phyloP scores from a whole-genome alignment of 2,888 invertebrate species.

The Chymomyza amoena region DNA sequence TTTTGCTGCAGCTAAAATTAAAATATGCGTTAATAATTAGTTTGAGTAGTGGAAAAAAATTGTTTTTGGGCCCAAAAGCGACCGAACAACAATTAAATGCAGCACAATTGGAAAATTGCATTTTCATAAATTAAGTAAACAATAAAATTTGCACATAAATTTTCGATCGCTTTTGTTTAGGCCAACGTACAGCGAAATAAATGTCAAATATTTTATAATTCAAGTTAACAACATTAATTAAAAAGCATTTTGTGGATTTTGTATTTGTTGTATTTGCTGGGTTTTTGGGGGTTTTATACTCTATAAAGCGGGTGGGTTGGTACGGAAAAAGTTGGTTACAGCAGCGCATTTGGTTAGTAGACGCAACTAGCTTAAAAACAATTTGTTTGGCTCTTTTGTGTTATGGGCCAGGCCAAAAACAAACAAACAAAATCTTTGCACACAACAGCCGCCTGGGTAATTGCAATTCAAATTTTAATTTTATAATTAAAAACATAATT shows the following conservation, averaged over 20 bases:
- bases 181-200: slow-evolving; percentile 29
- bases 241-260: slow-evolving; percentile 54
- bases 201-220: neutral
- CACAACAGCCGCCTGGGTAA: slow-evolving; percentile 68
- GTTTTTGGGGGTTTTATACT: neutral
- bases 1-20: neutral
- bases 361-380: neutral
- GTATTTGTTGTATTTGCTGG: neutral
- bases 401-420: slow-evolving; percentile 1
- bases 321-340: neutral
- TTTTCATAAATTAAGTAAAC: slow-evolving; percentile 49
- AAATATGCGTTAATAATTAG: neutral
- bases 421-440: slow-evolving; percentile 70
- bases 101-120: slow-evolving; percentile 24
- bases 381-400: slow-evolving; percentile 1
- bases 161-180: slow-evolving; percentile 51
- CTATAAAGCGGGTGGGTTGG: neutral
- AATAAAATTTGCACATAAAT: slow-evolving; percentile 26
- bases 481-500: neutral
- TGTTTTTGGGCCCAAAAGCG: neutral
- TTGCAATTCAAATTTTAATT: slow-evolving; percentile 26
- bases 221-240: slow-evolving; percentile 44
- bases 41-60: neutral
- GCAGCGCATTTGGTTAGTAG: neutral
- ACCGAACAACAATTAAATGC: slow-evolving; percentile 11